Evolutionary conservation across 2,888 invertebrate species (phyloP), one percentile per base, ranked within the genome.

Genomic region (Rhagophthalmus giganteus): DNA sequence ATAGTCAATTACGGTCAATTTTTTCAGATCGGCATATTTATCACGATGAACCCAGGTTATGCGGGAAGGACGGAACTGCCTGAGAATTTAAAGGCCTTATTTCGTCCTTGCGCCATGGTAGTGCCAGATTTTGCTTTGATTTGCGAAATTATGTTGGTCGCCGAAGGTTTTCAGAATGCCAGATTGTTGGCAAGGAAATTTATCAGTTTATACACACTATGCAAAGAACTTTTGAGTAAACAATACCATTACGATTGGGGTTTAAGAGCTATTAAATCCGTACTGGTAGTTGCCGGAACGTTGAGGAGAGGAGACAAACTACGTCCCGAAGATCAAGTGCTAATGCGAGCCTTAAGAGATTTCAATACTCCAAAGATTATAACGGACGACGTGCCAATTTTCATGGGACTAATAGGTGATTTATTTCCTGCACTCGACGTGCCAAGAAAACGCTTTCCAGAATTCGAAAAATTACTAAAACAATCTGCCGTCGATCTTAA

Each of bases 201-300:
- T 74, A 93, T 96, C 69, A 94, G 95, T 0, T 79, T 95, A 7
- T 94, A 95, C 74, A 91, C 88, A 2, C 77, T 96, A 57, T 95
- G 95, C 70, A 84, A 84, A 59, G 95, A 96, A 72, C 76, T 96
- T 59, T 78, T 96, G 2, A 95, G 94, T 32, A 94, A 94, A 71
- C 91, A 94, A 74, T 95, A 96, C 72, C 96, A 96, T 73, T 96
- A 96, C 69, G 96, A 96, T 79, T 94, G 95, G 95, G 96, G 96
- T 25, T 78, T 96, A 41, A 77, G 96, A 61, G 96, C 96, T 41
- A 95, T 96, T 63, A 96, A 96, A 73, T 95, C 95, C 40, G 94
- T 96, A 32, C 77, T 96, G 39, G 95, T 96, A 1, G 94, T 96
- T 6, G 95, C 95, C 58, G 95, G 94, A 30, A 86, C 94, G 24